These are phyloP conservation scores for Xerus inauris DNA, from an alignment of 2,113 vertebrate genomes.

Conservation along the genomic window DNA sequence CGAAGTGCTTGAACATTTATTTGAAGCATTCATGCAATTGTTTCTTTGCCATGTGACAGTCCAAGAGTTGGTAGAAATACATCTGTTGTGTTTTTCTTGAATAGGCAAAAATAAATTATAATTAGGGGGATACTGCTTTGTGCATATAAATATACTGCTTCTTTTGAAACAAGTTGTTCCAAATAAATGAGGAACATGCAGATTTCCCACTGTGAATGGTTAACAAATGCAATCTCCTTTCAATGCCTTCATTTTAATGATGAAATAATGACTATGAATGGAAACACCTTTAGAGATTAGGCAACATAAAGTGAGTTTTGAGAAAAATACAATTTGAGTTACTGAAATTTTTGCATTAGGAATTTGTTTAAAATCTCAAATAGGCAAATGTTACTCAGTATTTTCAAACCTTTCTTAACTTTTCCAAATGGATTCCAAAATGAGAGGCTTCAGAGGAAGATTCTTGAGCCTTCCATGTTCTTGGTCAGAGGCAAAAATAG, in stretches of 20 bases:
- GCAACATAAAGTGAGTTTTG: neutral
- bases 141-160: constrained; percentile 62
- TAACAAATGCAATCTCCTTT: neutral
- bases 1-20: constrained; percentile 71
- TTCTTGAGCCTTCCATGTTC: neutral
- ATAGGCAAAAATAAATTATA: constrained; percentile 70
- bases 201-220: constrained; percentile 31
- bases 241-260: constrained; percentile 38
- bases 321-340: constrained; percentile 1
- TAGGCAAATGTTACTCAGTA: neutral
- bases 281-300: constrained; percentile 30
- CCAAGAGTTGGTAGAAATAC: constrained; percentile 62
- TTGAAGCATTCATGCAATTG: constrained; percentile 73
- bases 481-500: constrained; percentile 4
- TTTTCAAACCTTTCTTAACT: neutral
- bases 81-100: constrained; percentile 75
- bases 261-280: constrained; percentile 39
- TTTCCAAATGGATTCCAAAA: neutral
- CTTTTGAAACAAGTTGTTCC: constrained; percentile 72
- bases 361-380: constrained; percentile 30
- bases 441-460: neutral
- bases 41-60: constrained; percentile 71
- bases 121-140: constrained; percentile 69
- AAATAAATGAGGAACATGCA: constrained; percentile 69
- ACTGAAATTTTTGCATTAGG: neutral